phyloP scores from a whole-genome alignment of 2,888 invertebrate species.

The Aphidius colemani region DNA sequence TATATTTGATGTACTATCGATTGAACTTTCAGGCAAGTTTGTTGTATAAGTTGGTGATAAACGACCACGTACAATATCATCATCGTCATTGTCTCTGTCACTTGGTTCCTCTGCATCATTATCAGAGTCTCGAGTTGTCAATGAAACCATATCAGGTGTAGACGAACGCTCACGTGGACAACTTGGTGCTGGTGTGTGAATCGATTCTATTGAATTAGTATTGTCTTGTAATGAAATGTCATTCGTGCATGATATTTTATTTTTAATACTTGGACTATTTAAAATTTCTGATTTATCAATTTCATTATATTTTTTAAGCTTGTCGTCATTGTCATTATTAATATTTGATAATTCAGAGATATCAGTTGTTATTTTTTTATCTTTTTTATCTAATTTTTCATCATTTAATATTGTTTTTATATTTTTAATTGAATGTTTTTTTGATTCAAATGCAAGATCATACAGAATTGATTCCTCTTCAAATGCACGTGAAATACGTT shows the following conservation, averaged over 20 bases:
- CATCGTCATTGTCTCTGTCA: constrained; percentile 34
- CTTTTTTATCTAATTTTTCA: constrained; percentile 38
- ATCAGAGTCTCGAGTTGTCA: constrained; percentile 35
- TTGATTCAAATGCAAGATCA: constrained; percentile 15
- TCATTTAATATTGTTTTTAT: constrained; percentile 27
- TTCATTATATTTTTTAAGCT: constrained; percentile 6
- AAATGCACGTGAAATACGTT: constrained; percentile 51
- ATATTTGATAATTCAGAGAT: constrained; percentile 3
- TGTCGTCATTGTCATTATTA: constrained; percentile 1
- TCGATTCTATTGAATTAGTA: constrained; percentile 28
- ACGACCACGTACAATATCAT: constrained; percentile 40
- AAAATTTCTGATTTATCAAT: not conserved
- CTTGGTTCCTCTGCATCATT: constrained; percentile 30
- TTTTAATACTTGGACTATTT: not conserved
- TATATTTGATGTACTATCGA: constrained; percentile 38
- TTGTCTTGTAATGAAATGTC: constrained; percentile 17
- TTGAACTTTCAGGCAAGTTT: constrained; percentile 46
- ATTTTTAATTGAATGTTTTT: constrained; percentile 12
- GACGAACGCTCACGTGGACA: constrained; percentile 39
- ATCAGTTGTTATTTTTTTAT: not conserved
- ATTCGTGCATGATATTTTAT: not conserved
- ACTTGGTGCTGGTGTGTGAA: constrained; percentile 26
- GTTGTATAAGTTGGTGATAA: constrained; percentile 50
- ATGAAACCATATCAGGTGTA: constrained; percentile 37
- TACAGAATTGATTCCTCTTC: constrained; percentile 42